Conservation (phyloP, 2,888 invertebrate genomes). For the Lasioglossum pauxillum region DNA sequence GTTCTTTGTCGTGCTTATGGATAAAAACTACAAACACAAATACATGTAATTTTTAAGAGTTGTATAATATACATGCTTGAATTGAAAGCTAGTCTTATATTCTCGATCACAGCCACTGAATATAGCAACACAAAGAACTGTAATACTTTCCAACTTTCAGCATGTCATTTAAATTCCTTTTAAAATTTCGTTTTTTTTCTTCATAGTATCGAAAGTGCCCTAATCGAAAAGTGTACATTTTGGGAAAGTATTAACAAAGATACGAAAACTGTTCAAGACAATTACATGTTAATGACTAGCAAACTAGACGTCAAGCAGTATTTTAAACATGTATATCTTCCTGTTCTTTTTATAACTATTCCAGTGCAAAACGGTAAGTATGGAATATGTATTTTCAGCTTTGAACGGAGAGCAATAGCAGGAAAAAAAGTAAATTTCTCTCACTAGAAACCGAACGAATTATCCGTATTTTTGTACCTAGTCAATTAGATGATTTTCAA, state of each 20-base stretch:
- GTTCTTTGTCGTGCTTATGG: constrained; percentile 16
- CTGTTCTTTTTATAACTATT: constrained; percentile 7
- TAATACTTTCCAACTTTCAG: constrained; percentile 46
- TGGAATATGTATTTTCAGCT: constrained; percentile 14
- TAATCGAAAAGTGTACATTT: constrained; percentile 51
- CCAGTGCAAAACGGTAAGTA: constrained; percentile 23
- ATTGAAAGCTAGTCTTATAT: constrained; percentile 75
- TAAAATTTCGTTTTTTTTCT: constrained; percentile 2
- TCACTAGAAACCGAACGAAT: constrained; percentile 33
- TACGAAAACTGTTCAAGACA: constrained; percentile 37
- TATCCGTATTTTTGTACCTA: constrained; percentile 23
- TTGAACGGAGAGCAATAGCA: constrained; percentile 1
- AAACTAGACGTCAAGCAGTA: constrained; percentile 51
- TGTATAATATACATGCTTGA: constrained; percentile 50
- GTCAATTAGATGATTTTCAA: constrained; percentile 22
- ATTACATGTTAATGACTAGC: constrained; percentile 51
- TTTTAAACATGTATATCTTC: constrained; percentile 26
- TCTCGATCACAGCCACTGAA: constrained; percentile 78
- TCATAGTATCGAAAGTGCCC: neutral
- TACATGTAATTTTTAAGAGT: constrained; percentile 25
- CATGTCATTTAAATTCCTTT: constrained; percentile 21
- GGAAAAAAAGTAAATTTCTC: constrained; percentile 9
- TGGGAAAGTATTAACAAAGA: constrained; percentile 30
- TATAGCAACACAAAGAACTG: constrained; percentile 62
- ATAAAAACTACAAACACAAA: constrained; percentile 21